Conservation (phyloP, 2,888 invertebrate genomes). For the Orthosia gracilis region DNA sequence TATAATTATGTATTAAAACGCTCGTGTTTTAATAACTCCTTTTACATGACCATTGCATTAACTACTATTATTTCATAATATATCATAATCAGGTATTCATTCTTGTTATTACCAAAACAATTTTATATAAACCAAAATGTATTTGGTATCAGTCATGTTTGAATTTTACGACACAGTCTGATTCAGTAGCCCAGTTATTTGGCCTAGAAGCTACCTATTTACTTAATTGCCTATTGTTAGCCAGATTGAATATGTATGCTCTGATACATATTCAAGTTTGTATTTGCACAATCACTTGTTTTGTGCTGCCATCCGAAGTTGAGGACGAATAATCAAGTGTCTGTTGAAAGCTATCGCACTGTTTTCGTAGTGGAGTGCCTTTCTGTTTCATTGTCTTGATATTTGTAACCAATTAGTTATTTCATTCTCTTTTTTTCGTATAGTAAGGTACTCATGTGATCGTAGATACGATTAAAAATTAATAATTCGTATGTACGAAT, state of each 20-base stretch:
- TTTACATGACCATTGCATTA: no score
- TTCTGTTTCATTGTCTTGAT: background rate
- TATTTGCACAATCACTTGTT: slow-evolving; percentile 62
- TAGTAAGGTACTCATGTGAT: no score
- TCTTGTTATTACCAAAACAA: slow-evolving; percentile 12
- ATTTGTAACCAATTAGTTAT: slow-evolving; percentile 4
- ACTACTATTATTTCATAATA: no score
- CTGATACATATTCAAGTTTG: slow-evolving; percentile 65
- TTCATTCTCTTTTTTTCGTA: no score
- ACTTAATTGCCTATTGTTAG: slow-evolving; percentile 60
- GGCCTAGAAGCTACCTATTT: slow-evolving; percentile 50
- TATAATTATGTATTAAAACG: no score
- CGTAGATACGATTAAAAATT: no score
- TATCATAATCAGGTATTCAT: slow-evolving; percentile 3
- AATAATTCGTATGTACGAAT: no score
- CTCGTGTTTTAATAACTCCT: no score
- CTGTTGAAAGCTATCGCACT: slow-evolving; percentile 15
- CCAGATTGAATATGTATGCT: slow-evolving; percentile 62
- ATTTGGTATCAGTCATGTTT: slow-evolving; percentile 17
- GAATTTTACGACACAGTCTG: slow-evolving; percentile 8
- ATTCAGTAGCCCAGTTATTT: slow-evolving; percentile 28
- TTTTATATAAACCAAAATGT: slow-evolving; percentile 1
- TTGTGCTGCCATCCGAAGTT: slow-evolving; percentile 23
- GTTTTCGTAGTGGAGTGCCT: slow-evolving; percentile 1
- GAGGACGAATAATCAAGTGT: slow-evolving; percentile 37